phyloP scores from a whole-genome alignment of 2,113 vertebrate species.

The Campylomormyrus tamandua region DNA sequence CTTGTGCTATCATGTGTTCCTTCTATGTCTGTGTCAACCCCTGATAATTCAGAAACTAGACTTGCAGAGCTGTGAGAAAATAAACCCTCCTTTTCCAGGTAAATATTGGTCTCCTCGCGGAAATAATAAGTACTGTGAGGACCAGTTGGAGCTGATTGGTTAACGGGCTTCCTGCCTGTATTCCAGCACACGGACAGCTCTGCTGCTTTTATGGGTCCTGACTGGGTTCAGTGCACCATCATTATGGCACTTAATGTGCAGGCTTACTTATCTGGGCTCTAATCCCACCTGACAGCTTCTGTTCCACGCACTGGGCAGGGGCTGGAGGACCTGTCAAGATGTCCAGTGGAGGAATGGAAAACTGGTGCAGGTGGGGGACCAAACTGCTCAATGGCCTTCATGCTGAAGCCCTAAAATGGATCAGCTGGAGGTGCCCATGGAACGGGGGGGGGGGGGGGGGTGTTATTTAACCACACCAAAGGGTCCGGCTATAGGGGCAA shows the following conservation, averaged over 20 bases:
- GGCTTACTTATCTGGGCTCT: background rate
- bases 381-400: background rate
- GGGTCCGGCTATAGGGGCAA: background rate
- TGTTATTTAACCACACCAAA: background rate
- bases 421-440: background rate
- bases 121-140: background rate
- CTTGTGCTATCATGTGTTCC: background rate
- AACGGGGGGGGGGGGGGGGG: background rate
- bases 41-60: background rate
- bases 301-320: background rate
- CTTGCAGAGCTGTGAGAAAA: background rate
- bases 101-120: background rate
- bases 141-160: background rate
- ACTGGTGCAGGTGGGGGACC: background rate
- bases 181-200: background rate
- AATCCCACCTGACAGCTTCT: conserved; percentile 3
- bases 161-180: background rate
- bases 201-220: background rate
- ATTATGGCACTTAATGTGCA: background rate
- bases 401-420: background rate
- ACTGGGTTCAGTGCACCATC: background rate
- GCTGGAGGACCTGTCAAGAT: background rate
- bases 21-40: background rate
- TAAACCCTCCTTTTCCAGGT: background rate
- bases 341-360: background rate